These are phyloP conservation scores for Thomomys bottae DNA, from an alignment of 2,113 vertebrate genomes.

Conservation along the genomic window DNA sequence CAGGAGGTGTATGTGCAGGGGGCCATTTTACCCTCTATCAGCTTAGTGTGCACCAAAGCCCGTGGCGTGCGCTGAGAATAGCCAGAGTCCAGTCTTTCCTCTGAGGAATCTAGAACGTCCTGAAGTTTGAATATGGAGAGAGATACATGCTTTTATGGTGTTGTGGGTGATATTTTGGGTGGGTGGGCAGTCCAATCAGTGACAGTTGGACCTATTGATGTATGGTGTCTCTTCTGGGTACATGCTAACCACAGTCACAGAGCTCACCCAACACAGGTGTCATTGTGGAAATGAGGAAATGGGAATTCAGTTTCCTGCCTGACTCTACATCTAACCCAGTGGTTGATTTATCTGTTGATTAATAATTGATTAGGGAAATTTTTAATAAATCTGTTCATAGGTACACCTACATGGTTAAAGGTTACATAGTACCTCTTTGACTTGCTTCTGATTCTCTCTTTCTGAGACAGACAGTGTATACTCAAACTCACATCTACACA, in stretches of 20 bases:
- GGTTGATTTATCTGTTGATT: neutral
- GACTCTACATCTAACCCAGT: neutral
- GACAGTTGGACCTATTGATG: neutral
- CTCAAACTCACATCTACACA: neutral
- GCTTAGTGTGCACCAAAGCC: neutral
- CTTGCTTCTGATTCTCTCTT: neutral
- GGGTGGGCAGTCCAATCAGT: neutral
- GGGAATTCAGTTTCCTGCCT: neutral
- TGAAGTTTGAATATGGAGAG: neutral
- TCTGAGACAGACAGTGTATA: too few species aligned
- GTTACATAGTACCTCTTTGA: neutral
- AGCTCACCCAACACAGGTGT: neutral
- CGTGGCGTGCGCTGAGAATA: neutral
- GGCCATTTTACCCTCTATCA: neutral
- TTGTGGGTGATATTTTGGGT: neutral
- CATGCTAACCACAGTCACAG: neutral
- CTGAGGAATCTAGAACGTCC: neutral
- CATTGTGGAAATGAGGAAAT: neutral
- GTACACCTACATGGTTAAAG: neutral
- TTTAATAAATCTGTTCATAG: neutral
- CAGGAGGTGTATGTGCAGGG: neutral
- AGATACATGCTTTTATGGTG: neutral
- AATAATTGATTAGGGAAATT: neutral
- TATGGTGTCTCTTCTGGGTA: neutral
- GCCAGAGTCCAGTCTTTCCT: neutral